Base-by-base conservation (phyloP, 2,113 vertebrate genomes). In the Paratilapia polleni region DNA sequence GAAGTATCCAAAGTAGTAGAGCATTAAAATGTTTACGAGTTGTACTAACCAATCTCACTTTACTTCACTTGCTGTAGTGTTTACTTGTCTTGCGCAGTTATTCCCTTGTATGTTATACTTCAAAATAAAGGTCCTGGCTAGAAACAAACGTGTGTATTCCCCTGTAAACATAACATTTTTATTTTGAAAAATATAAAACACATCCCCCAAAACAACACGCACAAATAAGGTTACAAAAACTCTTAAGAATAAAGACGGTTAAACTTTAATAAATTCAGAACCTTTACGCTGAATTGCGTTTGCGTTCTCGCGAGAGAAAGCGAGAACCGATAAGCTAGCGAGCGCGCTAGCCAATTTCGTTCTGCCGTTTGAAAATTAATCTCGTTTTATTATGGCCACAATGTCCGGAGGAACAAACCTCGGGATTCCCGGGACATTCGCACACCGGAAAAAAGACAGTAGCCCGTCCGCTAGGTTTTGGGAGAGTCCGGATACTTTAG, bases 401-500 rank as follows among this genome's bases (percentile, higher is more conserved):
- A 91, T 94, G 93, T 92, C 95, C 41, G 92, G 92, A 85, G 95
- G 93, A 82, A 63, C 91, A 49, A 92, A 88, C 73, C 81, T 86
- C 19, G 92, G 89, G 49, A 76, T 91, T 81, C 81, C 87, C 6
- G 94, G 94, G 17, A 88, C 87, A 4, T 78, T 94, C 0, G 80
- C 94, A 19, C 93, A 95, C 24, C 94, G 96, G 47, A 97, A 95
- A 91, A 97, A 97, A 89, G 97, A 99, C 84, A 96, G 97, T 9
- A 97, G 95, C 20, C 97, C 97, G 5, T 96, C 96, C n/a, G 93
- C 92, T 24, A 95, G 96, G 94, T 97, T 97, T 81, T 98, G 97
- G 97, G 98, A 99, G 93, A 97, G 96, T 85, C 91, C 96, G 11
- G 97, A 98, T 52, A 98, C 97, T 12, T 94, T 97, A 82, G 94